A percentile compares a stretch with the other conserved stretches of the same genome.
phyloP scores from a whole-genome alignment of 2,888 invertebrate species.

The Hydraecia micacea region DNA sequence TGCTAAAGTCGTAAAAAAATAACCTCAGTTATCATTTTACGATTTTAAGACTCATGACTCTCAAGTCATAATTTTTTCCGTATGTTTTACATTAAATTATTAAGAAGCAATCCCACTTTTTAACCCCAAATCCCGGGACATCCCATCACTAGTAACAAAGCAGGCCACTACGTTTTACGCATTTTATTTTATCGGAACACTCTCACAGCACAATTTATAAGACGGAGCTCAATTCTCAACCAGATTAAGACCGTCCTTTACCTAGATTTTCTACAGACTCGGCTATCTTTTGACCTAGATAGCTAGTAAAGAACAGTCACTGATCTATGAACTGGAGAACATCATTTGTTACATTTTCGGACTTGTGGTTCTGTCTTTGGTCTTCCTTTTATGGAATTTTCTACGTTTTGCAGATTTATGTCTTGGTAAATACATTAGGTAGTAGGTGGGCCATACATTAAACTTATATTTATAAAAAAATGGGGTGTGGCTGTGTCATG shows the following conservation, averaged over 20 bases:
- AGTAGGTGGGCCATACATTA: neutral
- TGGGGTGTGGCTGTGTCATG: too few relatives aligned
- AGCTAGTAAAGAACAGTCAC: slow-evolving; percentile 9
- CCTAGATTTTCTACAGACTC: slow-evolving; percentile 51
- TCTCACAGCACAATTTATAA: slow-evolving; percentile 47
- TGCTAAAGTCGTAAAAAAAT: too few relatives aligned
- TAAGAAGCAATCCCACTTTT: neutral
- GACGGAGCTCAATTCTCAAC: slow-evolving; percentile 42
- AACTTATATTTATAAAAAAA: neutral
- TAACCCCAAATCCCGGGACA: neutral
- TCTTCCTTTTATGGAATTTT: neutral
- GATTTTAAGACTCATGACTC: too few relatives aligned
- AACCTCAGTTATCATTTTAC: too few relatives aligned
- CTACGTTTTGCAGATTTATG: neutral
- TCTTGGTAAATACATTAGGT: neutral
- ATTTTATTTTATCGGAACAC: slow-evolving; percentile 37
- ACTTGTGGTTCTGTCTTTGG: slow-evolving; percentile 7
- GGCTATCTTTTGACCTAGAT: slow-evolving; percentile 59
- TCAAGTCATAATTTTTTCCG: too few relatives aligned
- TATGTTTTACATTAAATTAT: too few relatives aligned
- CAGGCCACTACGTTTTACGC: slow-evolving; percentile 34
- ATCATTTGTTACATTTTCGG: slow-evolving; percentile 37
- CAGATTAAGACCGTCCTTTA: slow-evolving; percentile 52
- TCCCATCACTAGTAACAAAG: slow-evolving; percentile 40
- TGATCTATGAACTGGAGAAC: slow-evolving; percentile 32